Evolutionary conservation across 2,113 vertebrate species (phyloP).

Genomic region (Eretmochelys imbricata): DNA sequence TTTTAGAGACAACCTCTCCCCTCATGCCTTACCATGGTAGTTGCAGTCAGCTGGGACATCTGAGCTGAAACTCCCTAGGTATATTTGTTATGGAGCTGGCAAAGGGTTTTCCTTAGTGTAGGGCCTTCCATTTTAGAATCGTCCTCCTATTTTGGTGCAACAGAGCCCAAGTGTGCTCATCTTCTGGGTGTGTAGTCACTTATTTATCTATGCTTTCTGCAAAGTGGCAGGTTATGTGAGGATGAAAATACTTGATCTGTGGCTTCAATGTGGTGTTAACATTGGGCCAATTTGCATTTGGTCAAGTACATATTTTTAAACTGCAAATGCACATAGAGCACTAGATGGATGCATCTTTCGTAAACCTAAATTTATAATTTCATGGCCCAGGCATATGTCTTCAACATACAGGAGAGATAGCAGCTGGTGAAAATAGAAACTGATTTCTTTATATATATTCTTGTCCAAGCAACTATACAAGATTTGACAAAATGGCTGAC

Average conservation of each 20-base stretch:
- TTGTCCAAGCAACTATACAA: background rate
- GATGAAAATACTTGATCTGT: background rate
- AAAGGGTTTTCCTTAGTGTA: accelerated
- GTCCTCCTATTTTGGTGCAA: background rate
- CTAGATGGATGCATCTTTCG: background rate
- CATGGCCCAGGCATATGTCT: background rate
- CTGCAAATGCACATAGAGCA: background rate
- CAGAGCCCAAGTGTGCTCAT: accelerated
- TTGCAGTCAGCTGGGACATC: conserved; percentile 2
- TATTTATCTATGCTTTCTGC: background rate
- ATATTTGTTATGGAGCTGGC: background rate
- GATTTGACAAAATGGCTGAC: background rate
- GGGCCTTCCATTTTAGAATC: background rate
- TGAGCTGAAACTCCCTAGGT: conserved; percentile 18
- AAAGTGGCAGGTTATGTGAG: background rate
- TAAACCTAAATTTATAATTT: background rate
- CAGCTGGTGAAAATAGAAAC: background rate
- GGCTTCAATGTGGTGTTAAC: background rate
- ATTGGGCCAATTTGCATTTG: background rate
- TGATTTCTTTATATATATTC: background rate
- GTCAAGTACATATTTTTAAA: background rate
- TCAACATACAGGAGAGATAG: background rate
- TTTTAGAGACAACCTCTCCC: conserved; percentile 28
- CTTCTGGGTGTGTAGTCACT: background rate
- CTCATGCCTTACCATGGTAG: background rate